Percentiles rank a stretch among this genome's conserved stretches.
These are phyloP conservation scores for Rostratula benghalensis DNA, from an alignment of 2,113 vertebrate genomes.

Conservation along the genomic window DNA sequence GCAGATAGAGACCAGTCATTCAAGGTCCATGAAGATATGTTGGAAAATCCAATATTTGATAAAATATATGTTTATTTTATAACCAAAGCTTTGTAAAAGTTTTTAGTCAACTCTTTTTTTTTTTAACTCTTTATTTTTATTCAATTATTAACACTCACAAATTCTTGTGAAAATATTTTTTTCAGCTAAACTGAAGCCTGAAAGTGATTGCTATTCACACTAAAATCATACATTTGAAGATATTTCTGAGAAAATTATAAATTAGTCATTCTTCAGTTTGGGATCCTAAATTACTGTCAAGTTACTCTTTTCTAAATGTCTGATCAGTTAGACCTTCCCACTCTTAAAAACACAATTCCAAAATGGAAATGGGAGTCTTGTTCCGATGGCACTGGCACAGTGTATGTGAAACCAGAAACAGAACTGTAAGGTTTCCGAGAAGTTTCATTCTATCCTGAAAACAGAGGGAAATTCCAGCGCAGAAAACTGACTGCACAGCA, in stretches of 20 bases:
- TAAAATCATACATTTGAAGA: not conserved
- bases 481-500: not conserved
- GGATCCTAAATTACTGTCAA: not conserved
- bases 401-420: not conserved
- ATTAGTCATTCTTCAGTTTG: not conserved
- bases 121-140: not conserved
- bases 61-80: not conserved
- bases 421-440: not conserved
- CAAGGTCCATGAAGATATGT: not conserved
- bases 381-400: not conserved
- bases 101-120: not conserved
- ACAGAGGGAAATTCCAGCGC: not conserved
- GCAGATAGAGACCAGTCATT: not conserved
- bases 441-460: not conserved
- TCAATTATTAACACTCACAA: not conserved
- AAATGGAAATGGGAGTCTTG: not conserved
- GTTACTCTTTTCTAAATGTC: not conserved
- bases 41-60: not conserved
- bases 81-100: not conserved
- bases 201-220: not conserved
- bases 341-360: not conserved
- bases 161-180: not conserved
- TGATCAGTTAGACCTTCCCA: not conserved
- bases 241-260: not conserved
- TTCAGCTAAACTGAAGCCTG: not conserved